These are phyloP conservation scores for Psittacula echo DNA, from an alignment of 2,797 vertebrate species.

Conservation along the genomic window DNA sequence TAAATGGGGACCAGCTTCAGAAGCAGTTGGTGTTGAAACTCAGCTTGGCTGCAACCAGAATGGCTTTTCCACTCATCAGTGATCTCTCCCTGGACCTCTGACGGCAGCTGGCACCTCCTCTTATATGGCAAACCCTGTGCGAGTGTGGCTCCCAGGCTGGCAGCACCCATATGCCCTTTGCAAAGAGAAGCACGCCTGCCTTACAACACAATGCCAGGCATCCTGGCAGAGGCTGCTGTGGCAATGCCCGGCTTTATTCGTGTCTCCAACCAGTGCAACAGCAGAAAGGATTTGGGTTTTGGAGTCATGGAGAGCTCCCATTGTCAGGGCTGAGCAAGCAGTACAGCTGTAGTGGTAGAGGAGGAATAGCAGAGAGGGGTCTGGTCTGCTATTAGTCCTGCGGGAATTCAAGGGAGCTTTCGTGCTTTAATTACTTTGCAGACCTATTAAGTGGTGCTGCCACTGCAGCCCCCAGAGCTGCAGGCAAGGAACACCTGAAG, in stretches of 20 bases:
- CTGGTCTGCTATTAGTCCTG: background rate
- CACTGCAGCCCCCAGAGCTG: background rate
- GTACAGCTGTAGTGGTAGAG: background rate
- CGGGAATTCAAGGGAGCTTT: background rate
- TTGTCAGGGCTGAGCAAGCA: background rate
- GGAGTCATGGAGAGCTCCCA: background rate
- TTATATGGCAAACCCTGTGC: background rate
- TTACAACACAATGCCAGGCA: background rate
- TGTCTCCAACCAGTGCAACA: background rate
- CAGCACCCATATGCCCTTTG: background rate
- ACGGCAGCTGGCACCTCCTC: background rate
- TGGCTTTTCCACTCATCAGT: background rate
- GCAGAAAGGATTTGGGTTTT: background rate
- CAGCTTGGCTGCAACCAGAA: background rate
- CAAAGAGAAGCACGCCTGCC: fast-evolving
- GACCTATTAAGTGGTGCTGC: background rate
- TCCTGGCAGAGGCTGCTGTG: fast-evolving
- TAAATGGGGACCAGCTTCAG: background rate
- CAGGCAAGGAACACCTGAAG: background rate
- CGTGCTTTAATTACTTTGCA: slow-evolving; percentile 23
- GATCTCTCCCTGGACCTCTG: background rate
- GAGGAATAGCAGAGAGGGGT: slow-evolving; percentile 13
- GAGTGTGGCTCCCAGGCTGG: background rate
- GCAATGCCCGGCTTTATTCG: background rate
- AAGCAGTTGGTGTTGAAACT: background rate